These are phyloP conservation scores for Sebastes steindachneri DNA, from an alignment of 2,797 vertebrate genomes.

Conservation along the genomic window DNA sequence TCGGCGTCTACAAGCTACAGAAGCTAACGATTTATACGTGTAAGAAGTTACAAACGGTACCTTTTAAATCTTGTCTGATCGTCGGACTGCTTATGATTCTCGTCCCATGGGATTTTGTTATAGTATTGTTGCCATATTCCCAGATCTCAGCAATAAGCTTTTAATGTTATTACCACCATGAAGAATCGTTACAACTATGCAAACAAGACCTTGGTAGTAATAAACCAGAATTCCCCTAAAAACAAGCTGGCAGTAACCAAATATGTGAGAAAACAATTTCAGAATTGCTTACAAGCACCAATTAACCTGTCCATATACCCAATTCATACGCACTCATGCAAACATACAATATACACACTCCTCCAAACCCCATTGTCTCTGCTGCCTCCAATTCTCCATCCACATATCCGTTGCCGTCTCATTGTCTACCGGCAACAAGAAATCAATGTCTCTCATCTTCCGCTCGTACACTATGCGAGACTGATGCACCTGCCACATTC, in stretches of 20 bases:
- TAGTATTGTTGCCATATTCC: neutral
- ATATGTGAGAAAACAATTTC: neutral
- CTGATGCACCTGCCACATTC: constrained; percentile 17
- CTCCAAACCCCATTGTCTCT: neutral
- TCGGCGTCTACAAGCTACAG: too few relatives aligned
- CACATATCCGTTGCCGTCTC: neutral
- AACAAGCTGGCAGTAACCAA: neutral
- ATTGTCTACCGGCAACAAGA: constrained; percentile 16
- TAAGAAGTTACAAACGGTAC: too few relatives aligned
- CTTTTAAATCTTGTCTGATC: too few relatives aligned
- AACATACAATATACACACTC: neutral
- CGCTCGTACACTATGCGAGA: neutral
- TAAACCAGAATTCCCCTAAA: neutral
- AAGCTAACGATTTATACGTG: too few relatives aligned
- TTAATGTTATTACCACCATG: neutral
- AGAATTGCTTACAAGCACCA: neutral
- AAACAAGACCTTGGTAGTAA: neutral
- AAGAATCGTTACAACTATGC: neutral
- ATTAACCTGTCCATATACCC: neutral
- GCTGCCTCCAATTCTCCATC: neutral
- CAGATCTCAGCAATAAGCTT: neutral
- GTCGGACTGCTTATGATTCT: too few relatives aligned
- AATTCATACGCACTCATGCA: neutral
- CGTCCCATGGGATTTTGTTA: neutral
- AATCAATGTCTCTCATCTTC: constrained; percentile 21